Percentiles rank a stretch among this genome's conserved stretches.
Evolutionary conservation across 2,113 vertebrate genomes (phyloP).

Genomic region (Callospermophilus lateralis): DNA sequence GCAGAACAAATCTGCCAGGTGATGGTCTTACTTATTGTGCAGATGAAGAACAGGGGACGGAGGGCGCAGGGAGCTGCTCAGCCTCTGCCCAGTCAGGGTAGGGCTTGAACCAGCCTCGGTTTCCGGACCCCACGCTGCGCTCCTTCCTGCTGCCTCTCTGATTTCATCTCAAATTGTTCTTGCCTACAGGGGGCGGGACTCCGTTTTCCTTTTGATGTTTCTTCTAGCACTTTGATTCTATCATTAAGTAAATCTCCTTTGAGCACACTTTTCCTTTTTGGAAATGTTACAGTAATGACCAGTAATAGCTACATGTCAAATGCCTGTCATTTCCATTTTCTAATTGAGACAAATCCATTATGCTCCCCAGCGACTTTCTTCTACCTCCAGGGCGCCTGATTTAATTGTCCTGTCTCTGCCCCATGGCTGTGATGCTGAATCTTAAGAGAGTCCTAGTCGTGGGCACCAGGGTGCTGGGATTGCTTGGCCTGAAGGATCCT

Average conservation of each 20-base stretch:
- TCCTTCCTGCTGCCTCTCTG: background rate
- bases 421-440: background rate
- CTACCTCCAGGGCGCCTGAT: background rate
- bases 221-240: constrained; percentile 33
- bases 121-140: background rate
- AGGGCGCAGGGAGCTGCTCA: background rate
- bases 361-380: background rate
- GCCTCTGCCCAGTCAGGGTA: accelerated
- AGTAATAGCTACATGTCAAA: constrained; percentile 56
- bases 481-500: accelerated
- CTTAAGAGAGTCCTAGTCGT: background rate
- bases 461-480: background rate
- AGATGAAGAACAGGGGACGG: background rate
- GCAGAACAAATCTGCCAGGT: background rate
- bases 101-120: background rate
- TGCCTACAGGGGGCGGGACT: background rate
- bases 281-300: constrained; percentile 40
- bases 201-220: constrained; percentile 10
- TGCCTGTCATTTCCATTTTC: constrained; percentile 39
- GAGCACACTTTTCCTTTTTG: constrained; percentile 41
- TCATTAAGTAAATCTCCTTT: constrained; percentile 47
- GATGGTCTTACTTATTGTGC: background rate
- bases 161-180: background rate
- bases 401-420: background rate
- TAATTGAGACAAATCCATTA: constrained; percentile 48